These are phyloP conservation scores for Pemphigus obesinymphae DNA, from an alignment of 1,140 invertebrate genomes.

Conservation along the genomic window DNA sequence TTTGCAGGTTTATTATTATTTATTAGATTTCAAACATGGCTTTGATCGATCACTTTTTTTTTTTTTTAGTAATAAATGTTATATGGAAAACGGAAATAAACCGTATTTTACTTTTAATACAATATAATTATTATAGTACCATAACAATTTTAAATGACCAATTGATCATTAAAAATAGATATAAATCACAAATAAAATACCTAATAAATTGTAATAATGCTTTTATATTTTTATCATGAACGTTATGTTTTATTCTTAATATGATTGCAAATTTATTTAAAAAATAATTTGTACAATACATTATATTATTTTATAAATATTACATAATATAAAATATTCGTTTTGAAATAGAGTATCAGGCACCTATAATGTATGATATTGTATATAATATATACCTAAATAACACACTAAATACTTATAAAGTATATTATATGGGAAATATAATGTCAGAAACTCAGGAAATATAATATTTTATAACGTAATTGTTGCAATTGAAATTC, in stretches of 20 bases:
- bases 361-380: no score
- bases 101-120: slow-evolving; percentile 4
- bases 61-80: not conserved
- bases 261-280: not conserved
- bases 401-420: no score
- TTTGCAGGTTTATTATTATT: slow-evolving; percentile 24
- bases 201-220: not conserved
- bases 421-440: no score
- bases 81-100: slow-evolving; percentile 13
- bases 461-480: not conserved
- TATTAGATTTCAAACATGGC: not conserved
- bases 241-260: not conserved
- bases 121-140: not conserved
- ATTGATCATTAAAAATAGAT: slow-evolving; percentile 6
- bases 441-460: no score
- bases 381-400: no score
- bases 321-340: not conserved
- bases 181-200: not conserved
- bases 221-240: not conserved
- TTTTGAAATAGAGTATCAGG: no score
- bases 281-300: not conserved
- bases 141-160: not conserved
- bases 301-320: not conserved
- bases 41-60: slow-evolving; percentile 13
- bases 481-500: not conserved